Conservation (phyloP, 2,888 invertebrate species). For the Andrena camellia region DNA sequence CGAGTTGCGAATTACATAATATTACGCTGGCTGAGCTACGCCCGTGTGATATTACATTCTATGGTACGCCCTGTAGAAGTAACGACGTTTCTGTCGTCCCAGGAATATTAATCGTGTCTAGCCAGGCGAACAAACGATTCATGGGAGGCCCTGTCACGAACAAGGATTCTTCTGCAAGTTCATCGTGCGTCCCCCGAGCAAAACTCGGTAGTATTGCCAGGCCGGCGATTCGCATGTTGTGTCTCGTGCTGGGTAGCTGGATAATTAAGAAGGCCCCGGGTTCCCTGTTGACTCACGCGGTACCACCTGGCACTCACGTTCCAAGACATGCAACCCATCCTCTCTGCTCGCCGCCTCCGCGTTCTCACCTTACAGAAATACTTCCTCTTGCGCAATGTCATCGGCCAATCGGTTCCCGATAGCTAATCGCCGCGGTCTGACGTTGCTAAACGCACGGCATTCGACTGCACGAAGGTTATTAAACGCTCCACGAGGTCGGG, state of each 20-base stretch:
- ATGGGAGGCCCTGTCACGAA: constrained; percentile 23
- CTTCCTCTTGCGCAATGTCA: constrained; percentile 6
- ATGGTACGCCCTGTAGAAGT: background rate
- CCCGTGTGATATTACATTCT: background rate
- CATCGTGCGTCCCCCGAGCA: constrained; percentile 27
- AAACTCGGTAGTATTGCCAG: constrained; percentile 35
- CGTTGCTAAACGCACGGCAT: constrained; percentile 12
- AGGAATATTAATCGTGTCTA: constrained; percentile 45
- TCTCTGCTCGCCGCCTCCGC: constrained; percentile 12
- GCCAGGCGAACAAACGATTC: constrained; percentile 44
- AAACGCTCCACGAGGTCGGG: background rate
- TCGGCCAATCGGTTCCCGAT: background rate
- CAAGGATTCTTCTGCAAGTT: constrained; percentile 61
- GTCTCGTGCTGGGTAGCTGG: constrained; percentile 43
- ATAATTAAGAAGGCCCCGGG: constrained; percentile 62
- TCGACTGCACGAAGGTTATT: constrained; percentile 7
- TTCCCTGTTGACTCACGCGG: constrained; percentile 55
- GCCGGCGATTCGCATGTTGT: constrained; percentile 48
- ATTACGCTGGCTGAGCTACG: background rate
- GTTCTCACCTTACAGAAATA: background rate
- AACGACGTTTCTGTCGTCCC: constrained; percentile 24
- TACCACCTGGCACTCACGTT: constrained; percentile 66
- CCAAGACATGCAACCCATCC: constrained; percentile 50
- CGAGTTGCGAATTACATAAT: background rate
- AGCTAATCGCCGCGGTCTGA: constrained; percentile 6